These are phyloP conservation scores for Chloroceryle inda DNA, from an alignment of 2,797 vertebrate species.

Conservation along the genomic window DNA sequence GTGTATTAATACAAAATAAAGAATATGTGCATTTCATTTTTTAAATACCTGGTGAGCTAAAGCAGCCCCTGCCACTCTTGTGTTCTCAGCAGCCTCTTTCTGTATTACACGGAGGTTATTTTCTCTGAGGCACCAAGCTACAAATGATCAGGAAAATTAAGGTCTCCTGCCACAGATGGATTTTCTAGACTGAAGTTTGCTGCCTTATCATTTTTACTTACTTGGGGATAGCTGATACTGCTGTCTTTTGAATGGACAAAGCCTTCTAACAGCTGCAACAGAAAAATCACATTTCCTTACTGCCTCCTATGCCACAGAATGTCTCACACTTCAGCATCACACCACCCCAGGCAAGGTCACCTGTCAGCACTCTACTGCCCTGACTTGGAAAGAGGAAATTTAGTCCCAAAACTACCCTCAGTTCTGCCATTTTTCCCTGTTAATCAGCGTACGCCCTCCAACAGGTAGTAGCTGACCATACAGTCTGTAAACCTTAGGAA, in stretches of 20 bases:
- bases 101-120: neutral
- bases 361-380: neutral
- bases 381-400: neutral
- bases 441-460: neutral
- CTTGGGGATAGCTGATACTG: neutral
- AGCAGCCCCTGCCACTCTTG: neutral
- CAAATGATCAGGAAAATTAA: neutral
- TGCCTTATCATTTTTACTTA: neutral
- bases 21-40: constrained; percentile 26
- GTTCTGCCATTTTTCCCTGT: neutral
- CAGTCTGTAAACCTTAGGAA: neutral
- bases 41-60: neutral
- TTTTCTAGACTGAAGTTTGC: neutral
- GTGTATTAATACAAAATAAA: constrained; percentile 65
- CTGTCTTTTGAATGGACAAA: neutral
- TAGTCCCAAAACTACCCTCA: neutral
- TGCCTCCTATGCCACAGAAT: neutral
- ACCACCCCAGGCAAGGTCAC: neutral
- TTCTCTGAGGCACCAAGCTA: neutral
- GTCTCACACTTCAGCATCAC: neutral
- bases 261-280: neutral
- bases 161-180: neutral
- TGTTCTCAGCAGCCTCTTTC: neutral
- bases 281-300: neutral
- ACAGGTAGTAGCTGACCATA: neutral